Evolutionary conservation across 2,888 invertebrate species (phyloP).

Genomic region (Pardosa pseudoannulata): DNA sequence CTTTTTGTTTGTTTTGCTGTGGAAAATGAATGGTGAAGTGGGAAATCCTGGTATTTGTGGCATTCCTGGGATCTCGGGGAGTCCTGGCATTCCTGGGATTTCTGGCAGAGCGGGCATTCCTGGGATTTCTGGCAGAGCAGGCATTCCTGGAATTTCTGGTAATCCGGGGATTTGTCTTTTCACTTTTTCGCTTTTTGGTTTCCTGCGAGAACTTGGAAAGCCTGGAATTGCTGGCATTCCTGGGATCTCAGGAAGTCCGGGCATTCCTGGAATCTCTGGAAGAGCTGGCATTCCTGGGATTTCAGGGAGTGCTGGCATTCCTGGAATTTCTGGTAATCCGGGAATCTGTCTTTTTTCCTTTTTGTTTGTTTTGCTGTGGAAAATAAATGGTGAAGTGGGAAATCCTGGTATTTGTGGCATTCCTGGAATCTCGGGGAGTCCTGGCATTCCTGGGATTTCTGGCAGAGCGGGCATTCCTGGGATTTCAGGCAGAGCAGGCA

Average conservation of each 20-base stretch:
- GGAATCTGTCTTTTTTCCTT: not conserved
- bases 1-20: not conserved
- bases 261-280: conserved; percentile 49
- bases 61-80: conserved; percentile 40
- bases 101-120: conserved; percentile 52
- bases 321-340: conserved; percentile 35
- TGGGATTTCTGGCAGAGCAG: conserved; percentile 32
- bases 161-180: not conserved
- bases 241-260: conserved; percentile 15
- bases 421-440: conserved; percentile 36
- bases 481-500: conserved; percentile 22
- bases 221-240: conserved; percentile 43
- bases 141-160: conserved; percentile 37
- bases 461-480: conserved; percentile 48
- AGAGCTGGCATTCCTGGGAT: conserved; percentile 25
- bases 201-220: not conserved
- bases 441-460: conserved; percentile 33
- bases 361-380: not conserved
- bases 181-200: not conserved
- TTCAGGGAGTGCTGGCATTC: conserved; percentile 31
- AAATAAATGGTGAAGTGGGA: conserved; percentile 21
- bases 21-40: not conserved
- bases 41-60: conserved; percentile 49
- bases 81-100: conserved; percentile 47
- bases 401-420: conserved; percentile 33